Base-by-base conservation (phyloP, 1,140 invertebrate genomes). In the Euborellia annulipes region DNA sequence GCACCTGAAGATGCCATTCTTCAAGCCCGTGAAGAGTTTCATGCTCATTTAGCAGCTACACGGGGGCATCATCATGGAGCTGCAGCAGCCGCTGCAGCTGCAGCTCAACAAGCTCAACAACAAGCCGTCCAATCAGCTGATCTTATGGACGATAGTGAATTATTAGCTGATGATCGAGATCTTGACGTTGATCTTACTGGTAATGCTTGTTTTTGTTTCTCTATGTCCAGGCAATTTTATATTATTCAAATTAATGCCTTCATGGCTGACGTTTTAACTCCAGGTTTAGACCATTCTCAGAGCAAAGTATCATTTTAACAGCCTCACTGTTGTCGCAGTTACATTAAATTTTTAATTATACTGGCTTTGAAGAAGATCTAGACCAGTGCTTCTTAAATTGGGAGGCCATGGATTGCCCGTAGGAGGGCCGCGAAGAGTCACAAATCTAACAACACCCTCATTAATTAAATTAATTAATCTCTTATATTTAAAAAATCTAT, bases 1-100 rank as follows among this genome's bases (percentile, higher is more conserved):
- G 86, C 80, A 18, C 86, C 87, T 23, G 86, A 92, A 63, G 90
- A 94, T 70, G 89, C 90, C 32, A 91, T 94, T 46, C 68, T 88
- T 23, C 81, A 84, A 65, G 89, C 89, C 1, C 73, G 87, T 40
- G 88, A 93, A 64, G 90, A 93, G 57, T 82, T 95, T 59, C 90
- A 95, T 66, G 80, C 87, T 17, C 86, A 94, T 57, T 66, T 91
- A 36, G 84, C 85, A 6, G 71, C 77, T 17, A 73, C 73, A 6
- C 23, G 37, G 4, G 23, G 23, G 11, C 23, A 27, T 11, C 23
- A 27, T 27, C 23, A 27, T 27, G 11, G 23, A 6, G 23, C 23
- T 6, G 23, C 23, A 6, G 73, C 67, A 62, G 72, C 65, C 51
- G n/a, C n/a, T n/a, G n/a, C n/a, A n/a, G n/a, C n/a, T n/a, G 66